phyloP scores from a whole-genome alignment of 2,113 vertebrate species.

The Zeus faber region DNA sequence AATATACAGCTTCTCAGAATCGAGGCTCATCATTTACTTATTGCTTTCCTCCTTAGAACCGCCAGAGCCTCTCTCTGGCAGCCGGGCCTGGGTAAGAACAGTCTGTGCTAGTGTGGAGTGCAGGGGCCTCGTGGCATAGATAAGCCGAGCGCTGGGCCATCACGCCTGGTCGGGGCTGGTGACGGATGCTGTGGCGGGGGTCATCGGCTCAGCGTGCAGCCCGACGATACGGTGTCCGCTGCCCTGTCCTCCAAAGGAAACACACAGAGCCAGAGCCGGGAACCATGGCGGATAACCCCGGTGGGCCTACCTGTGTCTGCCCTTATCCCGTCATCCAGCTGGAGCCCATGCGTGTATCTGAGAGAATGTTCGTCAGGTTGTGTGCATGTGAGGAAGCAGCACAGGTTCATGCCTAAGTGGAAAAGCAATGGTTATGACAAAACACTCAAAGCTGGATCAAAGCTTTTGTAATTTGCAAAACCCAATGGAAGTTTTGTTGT shows the following conservation, averaged over 20 bases:
- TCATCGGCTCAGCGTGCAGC: constrained; percentile 25
- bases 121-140: constrained; percentile 13
- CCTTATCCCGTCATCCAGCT: constrained; percentile 45
- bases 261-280: constrained; percentile 32
- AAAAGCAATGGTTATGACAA: too few relatives aligned
- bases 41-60: too few relatives aligned
- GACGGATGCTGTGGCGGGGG: constrained; percentile 39
- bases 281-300: constrained; percentile 36
- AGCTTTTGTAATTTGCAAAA: constrained; percentile 23
- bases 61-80: too few relatives aligned
- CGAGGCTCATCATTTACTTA: neutral
- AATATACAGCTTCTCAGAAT: too few relatives aligned
- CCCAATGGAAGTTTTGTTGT: constrained; percentile 33
- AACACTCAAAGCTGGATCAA: too few relatives aligned
- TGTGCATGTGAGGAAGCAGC: too few relatives aligned
- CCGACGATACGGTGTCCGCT: constrained; percentile 35
- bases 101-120: constrained; percentile 31
- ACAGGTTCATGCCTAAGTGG: too few relatives aligned
- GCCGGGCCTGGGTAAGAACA: too few relatives aligned
- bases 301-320: constrained; percentile 55
- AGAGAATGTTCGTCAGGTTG: too few relatives aligned
- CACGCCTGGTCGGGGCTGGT: constrained; percentile 45
- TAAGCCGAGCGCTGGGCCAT: constrained; percentile 41
- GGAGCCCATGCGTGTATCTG: constrained; percentile 10
- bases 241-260: constrained; percentile 38